Base-by-base conservation (phyloP, 2,888 invertebrate species). In the Cerceris rybyensis region DNA sequence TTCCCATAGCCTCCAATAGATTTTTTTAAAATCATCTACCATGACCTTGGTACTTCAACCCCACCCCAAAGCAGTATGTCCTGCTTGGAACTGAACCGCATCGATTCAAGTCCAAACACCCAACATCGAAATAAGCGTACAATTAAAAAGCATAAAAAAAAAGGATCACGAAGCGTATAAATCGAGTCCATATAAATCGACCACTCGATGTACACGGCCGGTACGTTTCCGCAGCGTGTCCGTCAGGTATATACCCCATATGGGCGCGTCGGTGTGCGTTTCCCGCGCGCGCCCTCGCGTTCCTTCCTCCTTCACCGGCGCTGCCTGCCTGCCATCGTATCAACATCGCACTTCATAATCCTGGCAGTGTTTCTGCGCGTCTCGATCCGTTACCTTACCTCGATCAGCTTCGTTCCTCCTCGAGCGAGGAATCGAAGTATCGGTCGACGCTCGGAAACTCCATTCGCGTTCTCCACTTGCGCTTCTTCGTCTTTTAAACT, bases 341-440 rank as follows among this genome's bases (percentile, higher is more conserved):
- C 90, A 87, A 88, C 90, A 90, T 90, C 89, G 90, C 90, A 89
- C 90, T 90, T 90, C 89, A 89, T 90, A 90, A 88, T 86, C 87
- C 88, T 82, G 87, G 86, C 89, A 85, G 88, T 90, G 86, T 89
- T 90, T 89, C 89, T 82, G 86, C 85, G 89, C 88, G 86, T 86
- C 88, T 87, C 88, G 87, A 86, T 87, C 88, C 85, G 89, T 88
- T 88, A 86, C 86, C 86, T 84, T 70, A 76, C 41, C 64, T 14
- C 83, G 78, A 81, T 75, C 81, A 67, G 71, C 65, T 68, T 72
- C 28, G 28, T 28, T 28, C 28, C 28, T 28, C 28, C 28, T 28
- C 28, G 28, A 28, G 28, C 28, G 2, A 28, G 28, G 28, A 28
- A 28, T 28, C 28, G 28, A 28, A 28, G 28, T 28, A 28, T 28